phyloP scores from a whole-genome alignment of 2,797 vertebrate species.

The Tragelaphus oryx region DNA sequence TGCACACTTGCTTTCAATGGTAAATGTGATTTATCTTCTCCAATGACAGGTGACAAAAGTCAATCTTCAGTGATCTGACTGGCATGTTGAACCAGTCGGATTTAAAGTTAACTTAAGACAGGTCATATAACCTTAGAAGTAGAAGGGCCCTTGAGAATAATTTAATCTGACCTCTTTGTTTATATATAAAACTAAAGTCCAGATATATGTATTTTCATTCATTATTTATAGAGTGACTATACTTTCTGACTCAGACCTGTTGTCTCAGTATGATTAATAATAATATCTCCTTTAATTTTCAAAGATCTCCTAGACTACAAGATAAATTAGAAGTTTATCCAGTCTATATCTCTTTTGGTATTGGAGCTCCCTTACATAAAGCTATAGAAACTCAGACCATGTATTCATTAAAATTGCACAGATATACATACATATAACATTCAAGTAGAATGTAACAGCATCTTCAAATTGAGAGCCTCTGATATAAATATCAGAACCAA shows the following conservation, averaged over 20 bases:
- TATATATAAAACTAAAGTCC: not conserved
- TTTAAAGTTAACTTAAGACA: constrained; percentile 27
- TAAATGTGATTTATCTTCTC: constrained; percentile 8
- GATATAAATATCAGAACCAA: not conserved
- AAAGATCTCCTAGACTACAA: not conserved
- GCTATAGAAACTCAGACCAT: not conserved
- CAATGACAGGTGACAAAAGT: not conserved
- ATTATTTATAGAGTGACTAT: not conserved
- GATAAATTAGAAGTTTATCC: not conserved
- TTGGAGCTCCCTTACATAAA: not conserved
- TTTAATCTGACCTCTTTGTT: not conserved
- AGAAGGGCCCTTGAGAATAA: not conserved
- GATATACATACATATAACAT: not conserved
- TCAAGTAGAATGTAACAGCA: not conserved
- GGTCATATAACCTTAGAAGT: not conserved
- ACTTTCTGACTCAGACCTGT: not conserved
- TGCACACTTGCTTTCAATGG: not conserved
- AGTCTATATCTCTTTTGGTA: not conserved
- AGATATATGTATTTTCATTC: not conserved
- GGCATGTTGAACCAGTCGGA: not conserved
- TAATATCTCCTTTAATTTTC: not conserved
- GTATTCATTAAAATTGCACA: not conserved
- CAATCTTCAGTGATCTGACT: not conserved
- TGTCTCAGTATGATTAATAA: constrained; percentile 11
- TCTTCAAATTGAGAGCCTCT: not conserved